Evolutionary conservation across 2,888 invertebrate species (phyloP).

Genomic region (Neoscelio sp.): DNA sequence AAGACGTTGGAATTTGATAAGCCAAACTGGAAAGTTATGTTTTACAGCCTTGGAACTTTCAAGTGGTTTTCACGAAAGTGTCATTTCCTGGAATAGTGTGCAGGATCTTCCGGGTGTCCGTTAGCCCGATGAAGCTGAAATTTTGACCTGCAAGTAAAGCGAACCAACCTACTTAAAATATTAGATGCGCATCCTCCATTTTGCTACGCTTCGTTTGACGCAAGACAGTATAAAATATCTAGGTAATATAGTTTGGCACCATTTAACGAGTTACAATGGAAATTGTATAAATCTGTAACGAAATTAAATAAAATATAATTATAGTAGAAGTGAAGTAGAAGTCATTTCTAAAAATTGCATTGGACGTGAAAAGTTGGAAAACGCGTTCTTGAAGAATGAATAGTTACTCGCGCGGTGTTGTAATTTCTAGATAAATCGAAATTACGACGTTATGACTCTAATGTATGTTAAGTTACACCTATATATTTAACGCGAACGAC

Average conservation of each 20-base stretch:
- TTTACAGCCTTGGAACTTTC: constrained; percentile 8
- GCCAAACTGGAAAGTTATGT: background rate
- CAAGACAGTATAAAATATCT: no score
- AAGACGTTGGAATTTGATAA: background rate
- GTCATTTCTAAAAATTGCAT: constrained; percentile 31
- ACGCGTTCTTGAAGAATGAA: constrained; percentile 45
- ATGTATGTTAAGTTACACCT: constrained; percentile 44
- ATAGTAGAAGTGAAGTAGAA: no score
- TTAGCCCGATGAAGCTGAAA: constrained; percentile 23
- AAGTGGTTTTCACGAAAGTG: constrained; percentile 6
- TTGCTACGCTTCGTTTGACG: background rate
- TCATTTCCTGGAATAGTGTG: constrained; percentile 20
- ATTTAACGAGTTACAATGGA: no score
- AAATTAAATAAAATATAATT: no score
- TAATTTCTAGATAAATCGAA: constrained; percentile 38
- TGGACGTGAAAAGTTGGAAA: constrained; percentile 21
- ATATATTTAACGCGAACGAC: constrained; percentile 28
- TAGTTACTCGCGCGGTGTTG: constrained; percentile 27
- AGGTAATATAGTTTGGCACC: no score
- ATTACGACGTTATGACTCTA: constrained; percentile 34
- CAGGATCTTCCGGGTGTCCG: background rate
- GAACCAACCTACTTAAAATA: background rate
- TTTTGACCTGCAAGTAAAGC: constrained; percentile 37
- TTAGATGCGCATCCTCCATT: background rate
- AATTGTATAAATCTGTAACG: background rate